phyloP scores from a whole-genome alignment of 2,113 vertebrate species.

The Carlito syrichta region DNA sequence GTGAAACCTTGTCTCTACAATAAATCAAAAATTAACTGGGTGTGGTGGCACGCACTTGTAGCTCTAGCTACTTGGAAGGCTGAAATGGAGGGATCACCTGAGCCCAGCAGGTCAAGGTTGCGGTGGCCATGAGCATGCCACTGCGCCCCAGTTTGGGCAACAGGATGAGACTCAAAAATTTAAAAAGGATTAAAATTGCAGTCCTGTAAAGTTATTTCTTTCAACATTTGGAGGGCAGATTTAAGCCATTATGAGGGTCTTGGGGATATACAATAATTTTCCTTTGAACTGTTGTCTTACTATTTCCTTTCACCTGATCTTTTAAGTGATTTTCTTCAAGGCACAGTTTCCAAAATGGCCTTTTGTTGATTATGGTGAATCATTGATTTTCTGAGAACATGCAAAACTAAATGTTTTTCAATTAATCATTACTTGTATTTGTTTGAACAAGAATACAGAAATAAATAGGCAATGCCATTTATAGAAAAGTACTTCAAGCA shows the following conservation, averaged over 20 bases:
- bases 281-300: background rate
- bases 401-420: slow-evolving; percentile 25
- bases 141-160: too few relatives aligned
- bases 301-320: background rate
- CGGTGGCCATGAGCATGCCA: too few relatives aligned
- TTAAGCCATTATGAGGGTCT: background rate
- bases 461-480: slow-evolving; percentile 13
- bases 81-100: too few relatives aligned
- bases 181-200: too few relatives aligned
- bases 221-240: background rate
- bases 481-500: background rate
- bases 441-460: background rate
- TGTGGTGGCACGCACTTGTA: too few relatives aligned
- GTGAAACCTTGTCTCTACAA: too few relatives aligned
- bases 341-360: background rate
- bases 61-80: too few relatives aligned
- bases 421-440: slow-evolving; percentile 37
- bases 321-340: slow-evolving; percentile 8
- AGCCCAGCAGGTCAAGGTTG: too few relatives aligned
- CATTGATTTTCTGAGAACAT: background rate
- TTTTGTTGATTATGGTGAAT: background rate
- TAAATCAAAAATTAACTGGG: too few relatives aligned
- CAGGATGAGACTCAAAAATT: too few relatives aligned
- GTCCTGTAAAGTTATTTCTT: background rate
- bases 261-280: background rate